These are phyloP conservation scores for Thereva nobilitata DNA, from an alignment of 2,888 invertebrate species.

Conservation along the genomic window DNA sequence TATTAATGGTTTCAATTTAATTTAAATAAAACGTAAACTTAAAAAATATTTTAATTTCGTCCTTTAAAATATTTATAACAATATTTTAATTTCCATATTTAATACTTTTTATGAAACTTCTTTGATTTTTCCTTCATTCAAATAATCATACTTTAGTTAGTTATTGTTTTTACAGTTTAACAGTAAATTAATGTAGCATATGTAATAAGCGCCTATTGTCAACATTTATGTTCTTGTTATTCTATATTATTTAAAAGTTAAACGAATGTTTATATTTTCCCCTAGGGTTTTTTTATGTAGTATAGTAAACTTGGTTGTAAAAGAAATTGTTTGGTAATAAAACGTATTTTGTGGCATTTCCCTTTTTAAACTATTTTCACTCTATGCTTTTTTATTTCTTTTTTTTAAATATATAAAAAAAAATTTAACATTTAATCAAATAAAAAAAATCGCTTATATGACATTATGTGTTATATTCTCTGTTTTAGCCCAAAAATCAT, in stretches of 20 bases:
- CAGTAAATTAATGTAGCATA: no score
- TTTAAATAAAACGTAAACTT: no score
- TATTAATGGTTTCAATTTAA: no score
- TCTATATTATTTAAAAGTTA: constrained; percentile 6
- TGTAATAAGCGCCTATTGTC: no score
- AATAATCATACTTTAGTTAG: no score
- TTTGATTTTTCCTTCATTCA: no score
- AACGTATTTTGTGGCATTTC: constrained; percentile 30
- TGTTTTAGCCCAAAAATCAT: constrained; percentile 57
- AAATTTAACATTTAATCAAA: constrained; percentile 29
- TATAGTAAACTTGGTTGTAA: constrained; percentile 25
- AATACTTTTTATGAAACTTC: no score
- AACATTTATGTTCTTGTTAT: neutral
- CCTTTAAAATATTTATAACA: no score
- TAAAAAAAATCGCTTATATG: constrained; percentile 40
- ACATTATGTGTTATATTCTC: constrained; percentile 41
- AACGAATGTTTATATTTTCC: constrained; percentile 15
- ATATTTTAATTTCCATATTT: no score
- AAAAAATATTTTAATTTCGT: no score
- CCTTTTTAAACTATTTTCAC: constrained; percentile 6
- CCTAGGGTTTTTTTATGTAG: constrained; percentile 22
- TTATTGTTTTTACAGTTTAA: no score
- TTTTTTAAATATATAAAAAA: constrained; percentile 24
- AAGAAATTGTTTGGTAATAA: constrained; percentile 21
- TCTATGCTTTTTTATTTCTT: constrained; percentile 2